Percentiles rank a stretch among this genome's conserved stretches.
phyloP scores from a whole-genome alignment of 2,797 vertebrate genomes.

The Enteromius unitaeniatus region DNA sequence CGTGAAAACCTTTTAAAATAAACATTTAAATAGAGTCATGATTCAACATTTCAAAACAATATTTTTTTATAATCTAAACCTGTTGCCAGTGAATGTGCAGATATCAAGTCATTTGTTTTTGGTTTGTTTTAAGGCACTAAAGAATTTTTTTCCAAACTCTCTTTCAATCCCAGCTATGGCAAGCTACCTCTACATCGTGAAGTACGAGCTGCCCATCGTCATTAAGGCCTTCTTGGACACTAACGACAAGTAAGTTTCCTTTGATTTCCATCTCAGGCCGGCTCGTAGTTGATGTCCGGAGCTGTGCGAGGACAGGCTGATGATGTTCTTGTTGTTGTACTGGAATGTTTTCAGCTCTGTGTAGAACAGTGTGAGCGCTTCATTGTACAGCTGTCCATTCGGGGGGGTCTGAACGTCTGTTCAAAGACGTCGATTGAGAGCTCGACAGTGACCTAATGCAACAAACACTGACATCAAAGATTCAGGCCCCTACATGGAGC shows the following conservation, averaged over 20 bases:
- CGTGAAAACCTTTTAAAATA: neutral
- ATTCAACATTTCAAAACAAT: neutral
- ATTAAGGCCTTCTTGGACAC: slow-evolving; percentile 86
- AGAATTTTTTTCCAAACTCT: slow-evolving; percentile 40
- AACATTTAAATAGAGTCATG: neutral
- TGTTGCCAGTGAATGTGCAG: neutral
- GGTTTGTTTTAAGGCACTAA: neutral
- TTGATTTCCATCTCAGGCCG: neutral
- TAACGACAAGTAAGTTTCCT: slow-evolving; percentile 80
- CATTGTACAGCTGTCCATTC: slow-evolving; percentile 58
- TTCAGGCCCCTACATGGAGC: slow-evolving; percentile 51
- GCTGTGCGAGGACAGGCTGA: neutral
- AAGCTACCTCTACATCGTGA: slow-evolving; percentile 99
- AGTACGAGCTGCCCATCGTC: slow-evolving; percentile 97
- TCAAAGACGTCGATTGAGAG: slow-evolving; percentile 71
- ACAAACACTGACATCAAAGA: slow-evolving; percentile 65
- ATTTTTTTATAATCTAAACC: neutral
- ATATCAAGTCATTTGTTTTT: neutral
- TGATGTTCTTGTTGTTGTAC: slow-evolving; percentile 21
- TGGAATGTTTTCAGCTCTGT: slow-evolving; percentile 20
- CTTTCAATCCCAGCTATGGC: slow-evolving; percentile 90
- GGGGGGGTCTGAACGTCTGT: slow-evolving; percentile 42
- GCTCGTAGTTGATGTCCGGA: neutral
- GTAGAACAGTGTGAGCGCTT: slow-evolving; percentile 53
- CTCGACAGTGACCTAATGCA: slow-evolving; percentile 69